phyloP scores from a whole-genome alignment of 2,113 vertebrate genomes.

The Salvelinus alpinus region DNA sequence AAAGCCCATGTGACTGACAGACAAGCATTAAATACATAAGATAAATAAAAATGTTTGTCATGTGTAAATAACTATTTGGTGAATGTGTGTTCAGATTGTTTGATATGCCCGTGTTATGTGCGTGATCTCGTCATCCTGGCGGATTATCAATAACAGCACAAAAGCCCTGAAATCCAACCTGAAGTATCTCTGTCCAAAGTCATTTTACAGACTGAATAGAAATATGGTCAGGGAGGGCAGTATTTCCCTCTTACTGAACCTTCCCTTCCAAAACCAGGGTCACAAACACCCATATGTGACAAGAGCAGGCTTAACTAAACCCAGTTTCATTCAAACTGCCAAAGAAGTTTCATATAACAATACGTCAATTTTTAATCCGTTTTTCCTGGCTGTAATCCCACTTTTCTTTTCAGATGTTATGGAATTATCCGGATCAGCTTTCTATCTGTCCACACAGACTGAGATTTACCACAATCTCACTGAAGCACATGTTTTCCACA shows the following conservation, averaged over 20 bases:
- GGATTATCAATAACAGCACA: conserved; percentile 23
- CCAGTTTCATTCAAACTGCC: conserved; percentile 25
- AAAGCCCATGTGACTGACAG: background rate
- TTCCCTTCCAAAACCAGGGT: conserved; percentile 3
- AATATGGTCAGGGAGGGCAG: background rate
- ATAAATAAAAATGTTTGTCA: background rate
- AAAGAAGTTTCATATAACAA: conserved; percentile 36
- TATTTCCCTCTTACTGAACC: conserved; percentile 2
- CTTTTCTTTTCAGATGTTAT: conserved; percentile 28
- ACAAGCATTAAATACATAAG: background rate
- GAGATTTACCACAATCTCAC: conserved; percentile 46
- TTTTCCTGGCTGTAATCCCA: conserved; percentile 37
- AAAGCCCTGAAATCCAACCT: conserved; percentile 15
- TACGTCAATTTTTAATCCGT: conserved; percentile 28
- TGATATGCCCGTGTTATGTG: background rate
- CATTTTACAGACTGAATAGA: conserved; percentile 12
- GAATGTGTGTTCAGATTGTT: background rate
- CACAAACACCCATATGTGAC: conserved; percentile 14
- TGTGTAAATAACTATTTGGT: background rate
- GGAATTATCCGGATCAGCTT: conserved; percentile 58
- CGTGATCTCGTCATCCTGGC: background rate
- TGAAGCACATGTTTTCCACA: conserved; percentile 27
- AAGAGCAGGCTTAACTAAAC: conserved; percentile 28
- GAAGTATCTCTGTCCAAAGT: background rate
- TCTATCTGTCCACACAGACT: conserved; percentile 56